Evolutionary conservation across 2,113 vertebrate genomes (phyloP).

Genomic region (Melospiza georgiana): DNA sequence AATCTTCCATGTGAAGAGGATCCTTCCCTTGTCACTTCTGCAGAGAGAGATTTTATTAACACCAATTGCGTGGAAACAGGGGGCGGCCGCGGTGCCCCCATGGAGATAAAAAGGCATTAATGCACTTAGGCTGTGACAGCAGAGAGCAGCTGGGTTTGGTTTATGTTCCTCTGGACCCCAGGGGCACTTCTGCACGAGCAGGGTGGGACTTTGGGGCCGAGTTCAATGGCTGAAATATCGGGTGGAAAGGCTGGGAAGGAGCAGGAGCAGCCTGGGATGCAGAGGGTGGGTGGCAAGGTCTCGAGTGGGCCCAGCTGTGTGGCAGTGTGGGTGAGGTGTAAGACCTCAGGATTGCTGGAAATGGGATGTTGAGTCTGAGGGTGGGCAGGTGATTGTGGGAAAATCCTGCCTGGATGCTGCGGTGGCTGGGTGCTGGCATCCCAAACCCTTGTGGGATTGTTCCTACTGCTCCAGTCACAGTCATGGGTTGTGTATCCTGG

Average conservation of each 20-base stretch:
- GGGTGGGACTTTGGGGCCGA: neutral
- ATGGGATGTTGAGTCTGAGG: neutral
- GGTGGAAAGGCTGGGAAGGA: neutral
- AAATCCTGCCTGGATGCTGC: neutral
- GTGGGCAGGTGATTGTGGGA: neutral
- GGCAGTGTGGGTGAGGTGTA: neutral
- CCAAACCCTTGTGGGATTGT: neutral
- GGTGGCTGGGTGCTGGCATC: neutral
- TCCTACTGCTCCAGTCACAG: rapidly evolving
- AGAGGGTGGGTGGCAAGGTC: neutral
- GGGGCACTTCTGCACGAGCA: neutral
- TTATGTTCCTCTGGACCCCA: conserved; percentile 17
- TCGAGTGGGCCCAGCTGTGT: rapidly evolving
- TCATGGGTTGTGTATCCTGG: neutral
- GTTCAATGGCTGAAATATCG: neutral
- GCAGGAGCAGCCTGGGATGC: rapidly evolving
- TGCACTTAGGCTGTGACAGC: conserved; percentile 53
- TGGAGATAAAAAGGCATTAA: conserved; percentile 45
- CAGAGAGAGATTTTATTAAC: conserved; percentile 54
- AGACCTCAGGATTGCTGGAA: neutral
- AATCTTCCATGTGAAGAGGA: conserved; percentile 9
- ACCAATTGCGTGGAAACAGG: neutral
- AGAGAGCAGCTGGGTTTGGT: conserved; percentile 12
- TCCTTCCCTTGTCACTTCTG: conserved; percentile 15
- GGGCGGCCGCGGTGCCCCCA: neutral